Percentiles rank a stretch among this genome's conserved stretches.
phyloP scores from a whole-genome alignment of 2,888 invertebrate species.

The Hirtodrosophila confusa region DNA sequence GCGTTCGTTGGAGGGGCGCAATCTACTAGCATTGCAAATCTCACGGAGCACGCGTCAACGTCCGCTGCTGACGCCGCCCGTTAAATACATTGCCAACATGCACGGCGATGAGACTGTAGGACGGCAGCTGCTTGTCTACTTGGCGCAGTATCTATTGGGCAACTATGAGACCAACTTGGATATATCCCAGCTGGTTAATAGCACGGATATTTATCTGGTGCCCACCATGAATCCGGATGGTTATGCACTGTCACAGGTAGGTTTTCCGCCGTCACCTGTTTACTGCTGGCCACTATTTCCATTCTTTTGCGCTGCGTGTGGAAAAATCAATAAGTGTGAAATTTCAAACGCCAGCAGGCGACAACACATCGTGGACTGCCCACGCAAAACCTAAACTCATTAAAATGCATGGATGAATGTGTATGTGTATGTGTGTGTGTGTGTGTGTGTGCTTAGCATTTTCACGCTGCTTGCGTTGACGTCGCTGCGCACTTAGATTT shows the following conservation, averaged over 20 bases:
- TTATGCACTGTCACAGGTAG: slow-evolving; percentile 92
- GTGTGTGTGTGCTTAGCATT: not conserved
- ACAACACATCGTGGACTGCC: not conserved
- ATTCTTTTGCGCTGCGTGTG: not conserved
- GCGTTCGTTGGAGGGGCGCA: slow-evolving; percentile 91
- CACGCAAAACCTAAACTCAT: not conserved
- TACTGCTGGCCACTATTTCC: not conserved
- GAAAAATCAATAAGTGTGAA: slow-evolving; percentile 63
- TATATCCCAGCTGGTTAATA: slow-evolving; percentile 91
- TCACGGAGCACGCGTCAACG: slow-evolving; percentile 88
- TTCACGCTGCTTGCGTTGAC: slow-evolving; percentile 17
- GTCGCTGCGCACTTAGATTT: slow-evolving; percentile 46
- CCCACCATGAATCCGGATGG: slow-evolving; percentile 99
- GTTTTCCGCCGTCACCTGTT: slow-evolving; percentile 5
- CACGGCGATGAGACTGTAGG: slow-evolving; percentile 97
- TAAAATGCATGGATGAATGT: no score
- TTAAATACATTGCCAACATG: slow-evolving; percentile 98
- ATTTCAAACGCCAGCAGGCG: slow-evolving; percentile 3
- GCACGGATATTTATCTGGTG: slow-evolving; percentile 96
- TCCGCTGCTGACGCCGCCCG: slow-evolving; percentile 90
- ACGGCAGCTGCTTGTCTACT: slow-evolving; percentile 91
- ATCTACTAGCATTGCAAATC: slow-evolving; percentile 90
- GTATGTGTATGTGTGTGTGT: no score
- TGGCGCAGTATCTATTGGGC: slow-evolving; percentile 92
- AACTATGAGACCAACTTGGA: slow-evolving; percentile 89